phyloP scores from a whole-genome alignment of 1,140 invertebrate species.

The Drosophila virilis region DNA sequence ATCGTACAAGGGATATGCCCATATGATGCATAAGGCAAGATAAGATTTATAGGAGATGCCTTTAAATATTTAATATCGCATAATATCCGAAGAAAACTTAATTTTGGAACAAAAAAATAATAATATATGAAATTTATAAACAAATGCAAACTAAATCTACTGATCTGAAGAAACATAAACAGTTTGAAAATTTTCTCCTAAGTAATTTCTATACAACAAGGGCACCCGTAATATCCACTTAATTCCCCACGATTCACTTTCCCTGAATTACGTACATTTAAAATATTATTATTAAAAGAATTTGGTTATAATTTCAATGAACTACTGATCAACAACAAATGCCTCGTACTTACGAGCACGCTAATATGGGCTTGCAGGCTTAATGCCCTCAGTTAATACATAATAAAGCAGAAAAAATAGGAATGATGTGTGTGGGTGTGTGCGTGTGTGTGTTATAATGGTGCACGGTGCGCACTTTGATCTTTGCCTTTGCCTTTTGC shows the following conservation, averaged over 20 bases:
- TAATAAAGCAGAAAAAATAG: constrained; percentile 7
- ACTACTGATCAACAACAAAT: too few relatives aligned
- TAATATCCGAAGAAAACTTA: background rate
- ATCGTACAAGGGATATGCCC: too few relatives aligned
- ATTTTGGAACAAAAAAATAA: background rate
- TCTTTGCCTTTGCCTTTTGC: constrained; percentile 57
- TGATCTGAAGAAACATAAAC: too few relatives aligned
- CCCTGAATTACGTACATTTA: too few relatives aligned
- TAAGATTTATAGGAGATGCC: too few relatives aligned
- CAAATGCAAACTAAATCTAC: background rate
- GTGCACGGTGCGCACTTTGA: constrained; percentile 62
- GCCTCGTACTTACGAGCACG: background rate
- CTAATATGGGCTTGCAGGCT: constrained; percentile 12
- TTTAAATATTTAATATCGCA: too few relatives aligned
- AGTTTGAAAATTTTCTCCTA: too few relatives aligned
- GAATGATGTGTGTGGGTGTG: constrained; percentile 1
- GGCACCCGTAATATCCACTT: too few relatives aligned
- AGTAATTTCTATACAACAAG: too few relatives aligned
- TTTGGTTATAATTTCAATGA: too few relatives aligned
- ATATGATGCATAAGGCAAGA: too few relatives aligned
- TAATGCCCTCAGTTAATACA: constrained; percentile 8
- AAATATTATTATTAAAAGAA: background rate
- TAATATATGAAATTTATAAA: background rate
- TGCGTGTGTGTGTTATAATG: constrained; percentile 16
- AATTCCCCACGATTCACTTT: too few relatives aligned